These are phyloP conservation scores for Siderastrea siderea DNA, from an alignment of 92 coral and sea anemone genomes.

Conservation along the genomic window DNA sequence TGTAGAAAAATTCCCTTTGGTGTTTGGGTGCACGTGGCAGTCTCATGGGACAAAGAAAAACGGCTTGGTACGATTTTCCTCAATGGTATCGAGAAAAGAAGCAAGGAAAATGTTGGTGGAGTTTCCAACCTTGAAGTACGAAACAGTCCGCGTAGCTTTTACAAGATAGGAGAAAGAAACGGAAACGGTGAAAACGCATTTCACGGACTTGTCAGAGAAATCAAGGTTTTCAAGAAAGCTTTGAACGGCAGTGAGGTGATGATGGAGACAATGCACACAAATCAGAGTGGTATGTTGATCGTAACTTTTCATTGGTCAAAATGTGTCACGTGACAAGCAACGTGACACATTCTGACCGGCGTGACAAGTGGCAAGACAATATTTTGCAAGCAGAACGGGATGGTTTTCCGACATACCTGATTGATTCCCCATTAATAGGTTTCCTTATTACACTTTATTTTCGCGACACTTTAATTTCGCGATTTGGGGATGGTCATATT, in stretches of 20 bases:
- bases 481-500: no score
- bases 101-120: background rate
- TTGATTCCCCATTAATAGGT: no score
- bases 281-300: background rate
- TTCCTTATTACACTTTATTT: no score
- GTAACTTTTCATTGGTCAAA: background rate
- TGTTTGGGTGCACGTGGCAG: constrained; percentile 25
- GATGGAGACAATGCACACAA: background rate
- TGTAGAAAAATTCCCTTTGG: background rate
- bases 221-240: constrained; percentile 1
- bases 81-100: background rate
- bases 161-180: background rate
- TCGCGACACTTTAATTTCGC: no score
- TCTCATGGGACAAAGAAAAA: constrained; percentile 5
- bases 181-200: background rate
- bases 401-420: no score
- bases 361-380: no score
- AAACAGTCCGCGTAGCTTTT: background rate
- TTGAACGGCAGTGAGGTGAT: background rate
- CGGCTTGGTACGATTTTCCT: background rate
- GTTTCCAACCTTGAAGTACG: background rate
- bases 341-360: background rate
- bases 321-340: no score
- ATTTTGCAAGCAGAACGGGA: no score
- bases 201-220: background rate